Percentiles rank a stretch among this genome's conserved stretches.
Conservation (phyloP, 64 coral and sea anemone species). For the Montipora capricornis region DNA sequence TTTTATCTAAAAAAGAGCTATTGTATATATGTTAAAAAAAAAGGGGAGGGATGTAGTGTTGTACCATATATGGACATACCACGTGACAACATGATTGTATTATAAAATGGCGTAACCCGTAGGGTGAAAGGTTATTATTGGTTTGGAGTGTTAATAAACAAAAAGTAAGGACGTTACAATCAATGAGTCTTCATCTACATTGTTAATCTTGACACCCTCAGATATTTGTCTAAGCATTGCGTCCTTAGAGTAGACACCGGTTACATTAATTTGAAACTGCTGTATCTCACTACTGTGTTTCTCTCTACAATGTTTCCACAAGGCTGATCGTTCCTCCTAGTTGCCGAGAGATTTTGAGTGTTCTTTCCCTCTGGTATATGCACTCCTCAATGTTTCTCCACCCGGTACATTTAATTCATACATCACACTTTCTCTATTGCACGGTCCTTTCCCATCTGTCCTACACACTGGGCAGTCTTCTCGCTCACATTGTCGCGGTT, state of each 20-base stretch:
- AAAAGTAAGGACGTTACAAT: not conserved
- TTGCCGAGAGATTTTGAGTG: not conserved
- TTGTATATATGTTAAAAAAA: too few species aligned
- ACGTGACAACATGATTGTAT: too few species aligned
- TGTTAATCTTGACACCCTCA: slow-evolving; percentile 25
- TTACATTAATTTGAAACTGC: slow-evolving; percentile 25
- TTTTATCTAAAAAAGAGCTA: too few species aligned
- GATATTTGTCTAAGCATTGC: slow-evolving; percentile 30
- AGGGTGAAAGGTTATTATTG: too few species aligned
- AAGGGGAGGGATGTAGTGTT: too few species aligned
- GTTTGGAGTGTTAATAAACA: too few species aligned
- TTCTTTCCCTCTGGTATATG: slow-evolving; percentile 6
- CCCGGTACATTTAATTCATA: slow-evolving; percentile 16
- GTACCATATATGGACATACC: too few species aligned
- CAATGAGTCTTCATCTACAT: not conserved
- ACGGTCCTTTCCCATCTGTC: slow-evolving; percentile 40
- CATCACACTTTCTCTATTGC: not conserved
- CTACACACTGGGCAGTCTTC: slow-evolving; percentile 51
- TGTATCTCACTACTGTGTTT: slow-evolving; percentile 16
- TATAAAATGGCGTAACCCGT: too few species aligned
- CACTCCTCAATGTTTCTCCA: not conserved
- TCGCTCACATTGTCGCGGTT: slow-evolving; percentile 1
- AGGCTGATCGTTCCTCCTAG: not conserved
- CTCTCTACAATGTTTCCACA: slow-evolving; percentile 31
- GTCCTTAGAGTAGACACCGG: slow-evolving; percentile 27